Base-by-base conservation (phyloP, 2,113 vertebrate genomes). In the Dunckerocampus dactyliophorus region DNA sequence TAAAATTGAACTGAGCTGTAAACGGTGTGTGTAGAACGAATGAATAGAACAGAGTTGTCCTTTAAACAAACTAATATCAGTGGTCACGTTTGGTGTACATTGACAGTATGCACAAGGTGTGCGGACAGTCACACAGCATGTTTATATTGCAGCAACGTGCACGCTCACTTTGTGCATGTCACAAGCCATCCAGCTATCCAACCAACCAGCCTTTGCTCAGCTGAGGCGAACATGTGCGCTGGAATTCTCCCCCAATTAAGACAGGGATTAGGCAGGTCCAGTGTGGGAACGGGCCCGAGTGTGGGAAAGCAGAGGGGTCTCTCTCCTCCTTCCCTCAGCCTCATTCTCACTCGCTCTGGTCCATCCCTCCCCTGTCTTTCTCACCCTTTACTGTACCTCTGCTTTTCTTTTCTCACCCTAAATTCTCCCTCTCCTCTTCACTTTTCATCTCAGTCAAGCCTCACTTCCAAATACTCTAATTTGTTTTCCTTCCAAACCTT, bases 181-280 rank as follows among this genome's bases (percentile, higher is more conserved):
- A 74, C 74, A 47, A 65, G 69, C 71, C 57, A 50, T 65, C 1
- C 37, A 22, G 68, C 39, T 43, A 13, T 43, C 75, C 67, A 68
- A 71, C 60, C 72, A 64, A 72, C 74, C 68, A 74, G 69, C 65
- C 70, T 74, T 57, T 54, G 67, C 80, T 79, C 84, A 71, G 82
- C 85, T 75, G 74, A 76, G 80, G 72, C 75, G 70, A 85, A 89
- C 81, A 84, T 88, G 89, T 88, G 83, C 66, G 63, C 81, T 89
- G 86, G 91, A 92, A 92, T 91, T 89, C 85, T 85, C 83, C 86
- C 85, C 90, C 88, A 92, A 91, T 91, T 90, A 91, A 88, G 89
- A 89, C 89, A 86, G 87, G 90, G 90, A 91, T 92, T 91, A 91
- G 77, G 80, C 55, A 73, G 83, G 85, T 79, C 80, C 80, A 85